phyloP scores from a whole-genome alignment of 2,113 vertebrate genomes.

The Chitala chitala region DNA sequence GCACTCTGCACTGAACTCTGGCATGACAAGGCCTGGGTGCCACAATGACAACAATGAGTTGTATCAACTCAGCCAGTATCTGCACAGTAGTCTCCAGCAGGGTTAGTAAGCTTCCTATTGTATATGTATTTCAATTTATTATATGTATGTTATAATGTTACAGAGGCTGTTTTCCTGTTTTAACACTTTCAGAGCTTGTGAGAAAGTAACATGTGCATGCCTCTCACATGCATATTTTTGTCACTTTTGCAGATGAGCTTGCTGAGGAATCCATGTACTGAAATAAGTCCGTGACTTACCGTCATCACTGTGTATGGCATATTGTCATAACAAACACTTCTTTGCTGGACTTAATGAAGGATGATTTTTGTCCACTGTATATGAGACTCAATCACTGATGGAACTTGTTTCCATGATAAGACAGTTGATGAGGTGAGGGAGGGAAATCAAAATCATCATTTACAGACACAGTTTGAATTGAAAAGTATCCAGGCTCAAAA shows the following conservation, averaged over 20 bases:
- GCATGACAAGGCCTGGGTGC: constrained; percentile 35
- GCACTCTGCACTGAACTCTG: constrained; percentile 29
- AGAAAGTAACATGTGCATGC: too few relatives aligned
- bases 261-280: constrained; percentile 53
- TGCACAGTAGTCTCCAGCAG: constrained; percentile 47
- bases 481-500: background rate
- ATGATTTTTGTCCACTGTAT: constrained; percentile 20
- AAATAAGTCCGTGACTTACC: constrained; percentile 59
- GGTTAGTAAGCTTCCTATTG: constrained; percentile 36
- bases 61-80: constrained; percentile 57
- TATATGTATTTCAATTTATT: too few relatives aligned
- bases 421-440: background rate
- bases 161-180: too few relatives aligned
- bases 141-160: too few relatives aligned
- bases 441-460: too few relatives aligned
- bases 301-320: constrained; percentile 56
- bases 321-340: constrained; percentile 54
- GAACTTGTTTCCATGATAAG: constrained; percentile 12
- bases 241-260: constrained; percentile 47
- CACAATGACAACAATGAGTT: constrained; percentile 48
- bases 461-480: background rate
- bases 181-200: too few relatives aligned
- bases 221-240: background rate
- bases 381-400: background rate
- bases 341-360: constrained; percentile 36